A percentile compares a stretch with the other conserved stretches of the same genome.
These are phyloP conservation scores for Ectropis crepuscularia DNA, from an alignment of 2,888 invertebrate genomes.

Conservation along the genomic window DNA sequence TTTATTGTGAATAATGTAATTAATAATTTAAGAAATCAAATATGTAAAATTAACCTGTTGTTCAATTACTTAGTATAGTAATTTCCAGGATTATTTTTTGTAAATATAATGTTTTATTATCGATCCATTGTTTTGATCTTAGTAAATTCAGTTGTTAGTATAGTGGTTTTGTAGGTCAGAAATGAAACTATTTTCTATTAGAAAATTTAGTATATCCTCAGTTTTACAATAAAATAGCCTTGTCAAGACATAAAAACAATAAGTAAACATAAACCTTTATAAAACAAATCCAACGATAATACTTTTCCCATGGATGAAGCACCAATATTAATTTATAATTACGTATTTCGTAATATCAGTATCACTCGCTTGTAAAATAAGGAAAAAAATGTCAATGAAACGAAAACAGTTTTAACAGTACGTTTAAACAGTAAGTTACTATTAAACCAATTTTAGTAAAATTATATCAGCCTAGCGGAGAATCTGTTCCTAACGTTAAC, in stretches of 20 bases:
- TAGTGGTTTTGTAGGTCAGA: constrained; percentile 26
- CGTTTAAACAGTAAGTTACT: no score
- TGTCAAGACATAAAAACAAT: constrained; percentile 67
- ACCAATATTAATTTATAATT: constrained; percentile 53
- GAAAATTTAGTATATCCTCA: constrained; percentile 79
- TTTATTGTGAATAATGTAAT: constrained; percentile 14
- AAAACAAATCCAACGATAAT: constrained; percentile 71
- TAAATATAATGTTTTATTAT: constrained; percentile 34
- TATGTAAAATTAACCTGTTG: constrained; percentile 15
- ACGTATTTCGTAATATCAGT: constrained; percentile 8
- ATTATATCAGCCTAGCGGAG: no score
- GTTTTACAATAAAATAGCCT: constrained; percentile 76
- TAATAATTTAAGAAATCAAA: constrained; percentile 7
- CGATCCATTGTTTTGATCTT: constrained; percentile 21
- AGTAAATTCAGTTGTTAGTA: not conserved
- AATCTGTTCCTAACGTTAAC: no score
- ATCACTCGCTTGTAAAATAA: constrained; percentile 43
- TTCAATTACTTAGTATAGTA: constrained; percentile 16
- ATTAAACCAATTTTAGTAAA: no score
- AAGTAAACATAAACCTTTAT: constrained; percentile 68
- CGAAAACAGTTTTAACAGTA: no score
- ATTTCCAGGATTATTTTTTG: constrained; percentile 27
- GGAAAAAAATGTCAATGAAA: no score
- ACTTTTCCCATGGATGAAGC: constrained; percentile 63
- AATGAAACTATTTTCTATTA: constrained; percentile 70